phyloP scores from a whole-genome alignment of 2,888 invertebrate genomes.

The Ennomos quercinarius region DNA sequence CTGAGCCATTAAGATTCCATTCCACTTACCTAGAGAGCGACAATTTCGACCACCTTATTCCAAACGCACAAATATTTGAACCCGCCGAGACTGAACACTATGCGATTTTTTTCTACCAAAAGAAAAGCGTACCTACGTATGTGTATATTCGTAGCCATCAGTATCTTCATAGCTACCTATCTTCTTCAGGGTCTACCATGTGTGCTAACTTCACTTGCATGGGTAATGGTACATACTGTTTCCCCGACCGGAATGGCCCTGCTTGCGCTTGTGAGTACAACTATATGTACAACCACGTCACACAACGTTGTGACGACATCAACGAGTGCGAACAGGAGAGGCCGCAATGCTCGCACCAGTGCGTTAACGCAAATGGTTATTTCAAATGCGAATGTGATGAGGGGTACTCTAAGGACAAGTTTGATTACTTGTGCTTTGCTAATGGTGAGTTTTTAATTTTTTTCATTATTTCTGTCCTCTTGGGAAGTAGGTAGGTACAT shows the following conservation, averaged over 20 bases:
- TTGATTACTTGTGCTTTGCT: slow-evolving; percentile 62
- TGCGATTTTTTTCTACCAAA: too few species aligned
- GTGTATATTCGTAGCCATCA: too few species aligned
- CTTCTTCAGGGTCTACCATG: slow-evolving; percentile 64
- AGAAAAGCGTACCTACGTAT: too few species aligned
- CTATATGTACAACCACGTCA: slow-evolving; percentile 59
- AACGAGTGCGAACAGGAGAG: slow-evolving; percentile 87
- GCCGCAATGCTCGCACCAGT: slow-evolving; percentile 89
- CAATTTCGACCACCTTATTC: too few species aligned
- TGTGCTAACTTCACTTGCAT: slow-evolving; percentile 62
- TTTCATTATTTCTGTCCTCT: too few species aligned
- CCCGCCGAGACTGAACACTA: too few species aligned
- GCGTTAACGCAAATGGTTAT: slow-evolving; percentile 85
- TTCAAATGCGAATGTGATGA: slow-evolving; percentile 88
- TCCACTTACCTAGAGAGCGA: too few species aligned
- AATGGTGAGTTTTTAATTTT: slow-evolving; percentile 50
- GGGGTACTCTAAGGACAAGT: slow-evolving; percentile 55
- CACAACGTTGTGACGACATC: slow-evolving; percentile 80
- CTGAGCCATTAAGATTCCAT: too few species aligned
- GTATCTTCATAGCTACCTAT: not conserved
- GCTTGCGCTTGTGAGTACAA: slow-evolving; percentile 84
- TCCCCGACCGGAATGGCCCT: slow-evolving; percentile 60
- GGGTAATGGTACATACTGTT: slow-evolving; percentile 51
- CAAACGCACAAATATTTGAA: too few species aligned
- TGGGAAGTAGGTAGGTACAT: too few species aligned